Percentiles rank a stretch among this genome's conserved stretches.
These are phyloP conservation scores for Eidolon dupreanum DNA, from an alignment of 2,797 vertebrate species.

Conservation along the genomic window DNA sequence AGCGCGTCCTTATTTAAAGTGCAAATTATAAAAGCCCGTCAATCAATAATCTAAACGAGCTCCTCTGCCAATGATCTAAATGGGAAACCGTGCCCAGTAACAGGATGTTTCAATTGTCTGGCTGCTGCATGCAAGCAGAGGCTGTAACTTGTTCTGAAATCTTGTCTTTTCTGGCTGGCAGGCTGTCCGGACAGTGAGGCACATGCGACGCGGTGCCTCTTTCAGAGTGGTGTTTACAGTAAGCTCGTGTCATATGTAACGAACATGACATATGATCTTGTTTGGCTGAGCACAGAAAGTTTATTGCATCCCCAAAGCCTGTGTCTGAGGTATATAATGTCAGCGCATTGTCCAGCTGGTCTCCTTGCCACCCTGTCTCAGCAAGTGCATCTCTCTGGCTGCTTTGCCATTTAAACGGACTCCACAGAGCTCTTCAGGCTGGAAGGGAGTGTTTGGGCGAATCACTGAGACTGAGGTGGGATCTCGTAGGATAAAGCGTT, in stretches of 20 bases:
- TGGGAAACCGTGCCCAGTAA: background rate
- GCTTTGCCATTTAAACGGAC: background rate
- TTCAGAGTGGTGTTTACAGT: background rate
- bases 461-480: background rate
- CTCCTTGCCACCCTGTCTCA: background rate
- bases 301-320: background rate
- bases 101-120: background rate
- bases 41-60: background rate
- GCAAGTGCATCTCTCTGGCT: background rate
- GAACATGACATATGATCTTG: background rate
- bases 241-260: background rate
- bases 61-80: background rate
- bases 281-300: background rate
- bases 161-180: background rate
- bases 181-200: background rate
- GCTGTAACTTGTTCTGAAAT: slow-evolving; percentile 13
- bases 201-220: background rate
- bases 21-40: background rate
- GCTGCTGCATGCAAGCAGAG: background rate
- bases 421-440: background rate
- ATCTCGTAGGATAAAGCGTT: background rate
- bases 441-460: background rate
- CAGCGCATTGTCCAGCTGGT: background rate
- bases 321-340: background rate
- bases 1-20: background rate